Percentiles rank a stretch among this genome's conserved stretches.
Evolutionary conservation across 2,797 vertebrate species (phyloP).

Genomic region (Serranus cabrilla): DNA sequence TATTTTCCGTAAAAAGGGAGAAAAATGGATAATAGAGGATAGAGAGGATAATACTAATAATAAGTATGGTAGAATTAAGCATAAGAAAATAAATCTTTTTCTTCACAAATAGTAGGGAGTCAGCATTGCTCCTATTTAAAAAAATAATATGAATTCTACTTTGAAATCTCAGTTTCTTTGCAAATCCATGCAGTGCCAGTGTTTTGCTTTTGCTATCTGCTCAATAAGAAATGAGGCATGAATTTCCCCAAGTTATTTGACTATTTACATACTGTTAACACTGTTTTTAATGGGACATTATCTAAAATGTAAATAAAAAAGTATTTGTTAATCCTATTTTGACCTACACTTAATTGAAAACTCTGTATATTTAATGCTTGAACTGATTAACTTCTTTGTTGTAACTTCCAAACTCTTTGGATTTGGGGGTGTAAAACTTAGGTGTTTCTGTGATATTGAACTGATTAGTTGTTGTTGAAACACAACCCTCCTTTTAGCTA

Average conservation of each 20-base stretch:
- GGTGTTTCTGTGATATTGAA: background rate
- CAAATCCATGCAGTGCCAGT: background rate
- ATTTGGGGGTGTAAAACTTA: background rate
- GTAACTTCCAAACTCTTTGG: too few relatives aligned
- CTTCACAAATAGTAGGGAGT: background rate
- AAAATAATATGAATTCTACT: background rate
- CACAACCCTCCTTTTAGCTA: constrained; percentile 11
- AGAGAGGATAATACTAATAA: too few relatives aligned
- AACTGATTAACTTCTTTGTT: too few relatives aligned
- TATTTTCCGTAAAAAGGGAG: background rate
- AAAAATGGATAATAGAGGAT: too few relatives aligned
- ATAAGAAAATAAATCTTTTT: too few relatives aligned
- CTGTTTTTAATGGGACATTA: too few relatives aligned
- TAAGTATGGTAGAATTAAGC: too few relatives aligned
- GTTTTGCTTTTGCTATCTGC: background rate
- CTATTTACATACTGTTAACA: background rate
- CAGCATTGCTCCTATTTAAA: background rate
- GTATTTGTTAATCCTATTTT: too few relatives aligned
- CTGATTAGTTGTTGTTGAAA: constrained; percentile 20
- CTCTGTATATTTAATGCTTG: too few relatives aligned
- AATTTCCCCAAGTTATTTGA: background rate
- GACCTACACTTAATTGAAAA: too few relatives aligned
- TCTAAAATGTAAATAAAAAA: too few relatives aligned
- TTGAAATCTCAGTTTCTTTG: background rate
- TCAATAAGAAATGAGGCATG: background rate